Percentiles rank a stretch among this genome's conserved stretches.
phyloP scores from a whole-genome alignment of 2,113 vertebrate genomes.

The Antechinus flavipes region DNA sequence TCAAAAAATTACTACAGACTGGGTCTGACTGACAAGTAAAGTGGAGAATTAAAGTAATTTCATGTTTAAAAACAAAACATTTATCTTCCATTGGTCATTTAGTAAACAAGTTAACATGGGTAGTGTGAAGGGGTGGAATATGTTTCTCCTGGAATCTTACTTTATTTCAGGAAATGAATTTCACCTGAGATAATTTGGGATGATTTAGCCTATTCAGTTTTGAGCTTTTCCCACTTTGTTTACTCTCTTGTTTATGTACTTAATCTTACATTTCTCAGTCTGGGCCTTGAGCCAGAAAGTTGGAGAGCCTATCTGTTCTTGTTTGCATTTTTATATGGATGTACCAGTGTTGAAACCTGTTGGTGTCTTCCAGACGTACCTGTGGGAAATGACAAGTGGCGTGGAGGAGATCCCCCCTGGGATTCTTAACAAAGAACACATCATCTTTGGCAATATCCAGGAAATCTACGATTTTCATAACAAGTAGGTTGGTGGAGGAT shows the following conservation, averaged over 20 bases:
- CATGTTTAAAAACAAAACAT: slow-evolving; percentile 15
- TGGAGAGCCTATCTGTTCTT: slow-evolving; percentile 48
- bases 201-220: not conserved
- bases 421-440: slow-evolving; percentile 95
- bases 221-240: slow-evolving; percentile 46
- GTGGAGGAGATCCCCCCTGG: slow-evolving; percentile 95
- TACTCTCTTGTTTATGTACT: slow-evolving; percentile 44
- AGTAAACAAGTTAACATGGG: slow-evolving; percentile 17
- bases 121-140: not conserved
- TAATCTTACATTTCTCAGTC: not conserved
- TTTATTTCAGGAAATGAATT: slow-evolving; percentile 8
- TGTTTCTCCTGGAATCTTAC: not conserved
- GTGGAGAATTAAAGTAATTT: not conserved
- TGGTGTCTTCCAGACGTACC: slow-evolving; percentile 92
- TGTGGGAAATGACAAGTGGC: slow-evolving; percentile 98
- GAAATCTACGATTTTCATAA: slow-evolving; percentile 98
- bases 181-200: slow-evolving; percentile 55
- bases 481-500: slow-evolving; percentile 89
- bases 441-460: slow-evolving; percentile 99
- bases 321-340: not conserved
- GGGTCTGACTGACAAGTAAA: not conserved
- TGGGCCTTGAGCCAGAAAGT: slow-evolving; percentile 22
- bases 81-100: not conserved
- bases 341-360: slow-evolving; percentile 56
- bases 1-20: slow-evolving; percentile 40